These are phyloP conservation scores for Rattus norvegicus DNA, from an alignment of 2,113 vertebrate genomes.

Conservation along the genomic window GRCr8 NC_086039.1:115164501-115165000, in stretches of 20 bases:
- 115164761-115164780: slow-evolving; percentile 17
- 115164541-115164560: slow-evolving; percentile 49
- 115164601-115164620: slow-evolving; percentile 31
- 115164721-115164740: background rate
- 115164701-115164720: slow-evolving; percentile 17
- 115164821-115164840: background rate
- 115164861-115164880: background rate
- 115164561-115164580: slow-evolving; percentile 17
- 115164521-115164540: slow-evolving; percentile 42
- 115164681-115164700: slow-evolving; percentile 27
- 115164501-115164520: slow-evolving; percentile 56
- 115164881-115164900: background rate
- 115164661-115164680: slow-evolving; percentile 56
- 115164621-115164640: slow-evolving; percentile 60
- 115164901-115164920: background rate
- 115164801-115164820: slow-evolving; percentile 39
- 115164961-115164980: slow-evolving; percentile 14
- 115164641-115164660: slow-evolving; percentile 50
- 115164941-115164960: background rate
- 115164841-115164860: background rate
- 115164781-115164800: slow-evolving; percentile 8
- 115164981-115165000: slow-evolving; percentile 25
- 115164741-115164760: background rate
- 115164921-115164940: background rate
- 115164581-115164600: slow-evolving; percentile 31